These are phyloP conservation scores for Micrasema minimum DNA, from an alignment of 1,140 invertebrate species.

Conservation along the genomic window DNA sequence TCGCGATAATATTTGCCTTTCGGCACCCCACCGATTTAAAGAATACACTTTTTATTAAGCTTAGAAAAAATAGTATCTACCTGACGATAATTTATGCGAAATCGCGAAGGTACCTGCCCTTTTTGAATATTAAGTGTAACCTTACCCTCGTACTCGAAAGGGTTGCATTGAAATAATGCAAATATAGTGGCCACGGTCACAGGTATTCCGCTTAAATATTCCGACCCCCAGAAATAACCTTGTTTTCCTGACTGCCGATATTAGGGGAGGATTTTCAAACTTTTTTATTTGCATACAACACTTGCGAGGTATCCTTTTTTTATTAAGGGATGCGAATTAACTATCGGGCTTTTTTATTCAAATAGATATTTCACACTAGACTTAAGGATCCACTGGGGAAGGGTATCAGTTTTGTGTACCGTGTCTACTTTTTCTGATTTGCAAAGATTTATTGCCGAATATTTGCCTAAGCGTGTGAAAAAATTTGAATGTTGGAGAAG, in stretches of 20 bases:
- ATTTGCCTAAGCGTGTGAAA: constrained; percentile 50
- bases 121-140: constrained; percentile 69
- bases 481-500: constrained; percentile 47
- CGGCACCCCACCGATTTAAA: constrained; percentile 45
- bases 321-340: constrained; percentile 49
- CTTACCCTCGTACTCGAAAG: constrained; percentile 67
- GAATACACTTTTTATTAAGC: constrained; percentile 45
- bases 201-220: constrained; percentile 42
- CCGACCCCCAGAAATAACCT: constrained; percentile 40
- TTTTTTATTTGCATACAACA: constrained; percentile 53
- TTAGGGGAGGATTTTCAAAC: constrained; percentile 34
- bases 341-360: constrained; percentile 52
- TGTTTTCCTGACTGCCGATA: constrained; percentile 20
- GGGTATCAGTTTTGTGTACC: constrained; percentile 50
- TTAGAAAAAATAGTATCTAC: constrained; percentile 61
- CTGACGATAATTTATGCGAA: constrained; percentile 70
- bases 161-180: constrained; percentile 63
- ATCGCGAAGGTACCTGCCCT: constrained; percentile 68
- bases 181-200: constrained; percentile 46
- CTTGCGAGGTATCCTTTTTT: constrained; percentile 47
- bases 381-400: constrained; percentile 51
- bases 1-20: constrained; percentile 49
- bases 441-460: constrained; percentile 52
- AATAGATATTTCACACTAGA: constrained; percentile 51
- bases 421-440: constrained; percentile 50